Base-by-base conservation (phyloP, 2,797 vertebrate species). In the Xiphorhynchus erythropygius region DNA sequence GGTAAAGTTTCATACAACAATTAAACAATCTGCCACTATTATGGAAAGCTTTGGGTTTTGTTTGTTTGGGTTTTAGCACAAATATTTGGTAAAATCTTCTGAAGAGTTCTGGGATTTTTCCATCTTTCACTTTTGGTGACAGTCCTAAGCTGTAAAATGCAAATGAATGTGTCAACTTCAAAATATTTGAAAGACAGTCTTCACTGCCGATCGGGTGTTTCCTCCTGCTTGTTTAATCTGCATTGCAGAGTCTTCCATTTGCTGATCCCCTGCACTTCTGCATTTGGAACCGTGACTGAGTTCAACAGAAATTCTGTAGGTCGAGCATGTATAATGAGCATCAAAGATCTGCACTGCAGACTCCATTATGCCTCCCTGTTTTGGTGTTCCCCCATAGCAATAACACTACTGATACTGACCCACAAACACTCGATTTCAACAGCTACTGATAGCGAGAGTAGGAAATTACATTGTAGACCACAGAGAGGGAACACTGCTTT, bases 1-100 rank as follows among this genome's bases (percentile, higher is more conserved):
- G 98, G 99, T 99, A 98, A 97, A 97, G 19, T 62, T 80, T 91
- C 35, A 37, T n/a, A 41, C 5, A 47, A 18, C 53, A 84, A 10
- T 83, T 75, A 84, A 56, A 68, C 5, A 2, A 53, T 80, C 35
- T 91, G 49, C 30, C 24, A 25, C 63, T 84, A 23, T 69, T 94
- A 41, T 19, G 32, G 24, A 82, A 89, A 86, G n/a, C 37, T 88
- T 84, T 80, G 44, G n/a, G 10, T 3, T 75, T 32, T 73, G 39
- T n/a, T n/a, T 70, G 35, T 5, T 46, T 18, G 5, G 9, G 9
- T 23, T 68, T 79, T 23, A 81, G 41, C 10, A 10, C 28, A 84
- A 76, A 18, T 46, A 37, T 64, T 83, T 81, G 47, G 30, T 52
- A 78, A 86, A 86, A 64, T 71, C 46, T 86, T 79, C 35, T 60